Percentiles rank a stretch among this genome's conserved stretches.
Evolutionary conservation across 2,113 vertebrate genomes (phyloP).

Genomic region (Poeciliopsis turrubarensis): DNA sequence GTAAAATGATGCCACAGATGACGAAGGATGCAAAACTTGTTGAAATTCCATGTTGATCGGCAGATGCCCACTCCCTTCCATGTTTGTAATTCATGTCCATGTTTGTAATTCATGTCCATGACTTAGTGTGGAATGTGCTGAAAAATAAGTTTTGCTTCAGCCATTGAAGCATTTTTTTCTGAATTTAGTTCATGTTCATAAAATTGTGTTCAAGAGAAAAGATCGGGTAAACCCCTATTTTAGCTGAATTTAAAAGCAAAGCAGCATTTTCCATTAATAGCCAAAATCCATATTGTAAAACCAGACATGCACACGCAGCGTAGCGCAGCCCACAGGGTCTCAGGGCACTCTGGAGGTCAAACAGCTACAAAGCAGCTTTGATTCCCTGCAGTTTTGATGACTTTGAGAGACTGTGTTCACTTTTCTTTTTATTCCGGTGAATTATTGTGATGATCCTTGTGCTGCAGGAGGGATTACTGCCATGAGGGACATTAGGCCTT

Average conservation of each 20-base stretch:
- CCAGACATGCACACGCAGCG: constrained; percentile 17
- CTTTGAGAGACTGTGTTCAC: constrained; percentile 59
- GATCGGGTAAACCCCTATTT: neutral
- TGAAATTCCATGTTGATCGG: neutral
- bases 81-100: constrained; percentile 3
- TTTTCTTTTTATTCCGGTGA: constrained; percentile 45
- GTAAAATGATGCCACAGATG: neutral
- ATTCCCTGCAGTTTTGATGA: constrained; percentile 53
- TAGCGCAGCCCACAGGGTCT: constrained; percentile 31
- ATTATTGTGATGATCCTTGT: constrained; percentile 48
- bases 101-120: constrained; percentile 1
- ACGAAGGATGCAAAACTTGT: neutral
- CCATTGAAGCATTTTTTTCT: constrained; percentile 19
- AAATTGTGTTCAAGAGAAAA: neutral
- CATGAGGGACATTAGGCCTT: constrained; percentile 27
- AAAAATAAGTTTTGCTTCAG: constrained; percentile 13
- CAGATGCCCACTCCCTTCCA: constrained; percentile 16
- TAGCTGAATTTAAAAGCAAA: neutral
- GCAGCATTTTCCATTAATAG: constrained; percentile 22
- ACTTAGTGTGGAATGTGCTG: constrained; percentile 31
- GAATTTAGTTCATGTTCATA: constrained; percentile 18
- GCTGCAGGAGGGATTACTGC: constrained; percentile 44
- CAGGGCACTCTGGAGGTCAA: constrained; percentile 59
- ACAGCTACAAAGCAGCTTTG: constrained; percentile 25
- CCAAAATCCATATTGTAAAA: constrained; percentile 24